These are phyloP conservation scores for Hiodon alosoides DNA, from an alignment of 2,113 vertebrate genomes.

Conservation along the genomic window DNA sequence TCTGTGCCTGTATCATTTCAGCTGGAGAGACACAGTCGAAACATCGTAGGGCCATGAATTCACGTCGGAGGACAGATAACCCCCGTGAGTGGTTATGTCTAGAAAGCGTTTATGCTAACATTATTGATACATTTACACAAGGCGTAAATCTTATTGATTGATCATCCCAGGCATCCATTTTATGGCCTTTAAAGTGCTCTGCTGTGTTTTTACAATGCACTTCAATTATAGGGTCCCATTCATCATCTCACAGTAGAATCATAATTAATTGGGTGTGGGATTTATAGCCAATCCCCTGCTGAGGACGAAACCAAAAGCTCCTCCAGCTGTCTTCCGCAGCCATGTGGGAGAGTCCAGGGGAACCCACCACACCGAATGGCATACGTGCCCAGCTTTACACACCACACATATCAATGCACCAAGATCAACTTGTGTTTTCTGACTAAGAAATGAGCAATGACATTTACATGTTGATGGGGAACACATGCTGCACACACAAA, in stretches of 20 bases:
- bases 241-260: slow-evolving; percentile 62
- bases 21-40: slow-evolving; percentile 45
- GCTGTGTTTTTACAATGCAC: slow-evolving; percentile 69
- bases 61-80: slow-evolving; percentile 47
- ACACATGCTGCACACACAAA: background rate
- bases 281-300: slow-evolving; percentile 59
- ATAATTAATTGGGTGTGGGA: slow-evolving; percentile 66
- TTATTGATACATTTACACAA: slow-evolving; percentile 49
- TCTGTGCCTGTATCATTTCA: slow-evolving; percentile 38
- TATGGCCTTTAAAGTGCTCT: slow-evolving; percentile 62
- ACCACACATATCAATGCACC: background rate
- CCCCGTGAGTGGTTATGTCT: slow-evolving; percentile 61
- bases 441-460: background rate
- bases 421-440: background rate
- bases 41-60: background rate
- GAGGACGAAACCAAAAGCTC: slow-evolving; percentile 49
- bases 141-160: slow-evolving; percentile 67
- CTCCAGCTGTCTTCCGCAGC: slow-evolving; percentile 41
- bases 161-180: slow-evolving; percentile 61
- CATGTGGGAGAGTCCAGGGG: slow-evolving; percentile 35
- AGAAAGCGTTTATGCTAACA: slow-evolving; percentile 57
- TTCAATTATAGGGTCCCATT: slow-evolving; percentile 69
- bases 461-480: background rate
- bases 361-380: slow-evolving; percentile 3
- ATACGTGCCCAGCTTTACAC: background rate